phyloP scores from a whole-genome alignment of 2,888 invertebrate genomes.

The Cremastobaeus sp. region DNA sequence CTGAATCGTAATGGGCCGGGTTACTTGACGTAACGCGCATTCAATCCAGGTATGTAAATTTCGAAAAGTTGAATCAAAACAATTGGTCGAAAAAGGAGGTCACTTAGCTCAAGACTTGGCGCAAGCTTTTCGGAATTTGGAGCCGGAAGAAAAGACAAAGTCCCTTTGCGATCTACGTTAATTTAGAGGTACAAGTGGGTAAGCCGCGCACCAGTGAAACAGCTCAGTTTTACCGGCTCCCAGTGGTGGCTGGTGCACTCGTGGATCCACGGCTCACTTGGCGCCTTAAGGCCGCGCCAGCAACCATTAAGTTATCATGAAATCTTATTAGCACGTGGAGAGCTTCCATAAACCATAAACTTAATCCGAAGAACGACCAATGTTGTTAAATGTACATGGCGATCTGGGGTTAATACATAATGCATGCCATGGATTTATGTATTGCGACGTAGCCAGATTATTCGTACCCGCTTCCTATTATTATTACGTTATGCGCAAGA shows the following conservation, averaged over 20 bases:
- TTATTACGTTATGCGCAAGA: conserved; percentile 56
- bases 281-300: conserved; percentile 64
- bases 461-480: conserved; percentile 56
- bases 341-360: conserved; percentile 68
- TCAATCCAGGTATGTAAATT: too few relatives aligned
- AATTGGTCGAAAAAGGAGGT: conserved; percentile 17
- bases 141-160: conserved; percentile 29
- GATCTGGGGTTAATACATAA: conserved; percentile 64
- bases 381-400: conserved; percentile 64
- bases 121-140: conserved; percentile 20
- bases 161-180: conserved; percentile 58
- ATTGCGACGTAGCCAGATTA: conserved; percentile 60
- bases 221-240: conserved; percentile 63
- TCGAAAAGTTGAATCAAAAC: conserved; percentile 1
- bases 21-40: too few relatives aligned
- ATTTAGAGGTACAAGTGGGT: conserved; percentile 60
- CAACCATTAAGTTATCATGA: conserved; percentile 68
- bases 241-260: conserved; percentile 53
- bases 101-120: background rate
- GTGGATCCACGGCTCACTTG: conserved; percentile 47
- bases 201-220: conserved; percentile 57
- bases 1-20: too few relatives aligned
- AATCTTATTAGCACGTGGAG: conserved; percentile 66
- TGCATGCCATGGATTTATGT: conserved; percentile 62
- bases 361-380: conserved; percentile 62